Evolutionary conservation across 2,797 vertebrate species (phyloP).

Genomic region (Acrossocheilus wenchowensis): DNA sequence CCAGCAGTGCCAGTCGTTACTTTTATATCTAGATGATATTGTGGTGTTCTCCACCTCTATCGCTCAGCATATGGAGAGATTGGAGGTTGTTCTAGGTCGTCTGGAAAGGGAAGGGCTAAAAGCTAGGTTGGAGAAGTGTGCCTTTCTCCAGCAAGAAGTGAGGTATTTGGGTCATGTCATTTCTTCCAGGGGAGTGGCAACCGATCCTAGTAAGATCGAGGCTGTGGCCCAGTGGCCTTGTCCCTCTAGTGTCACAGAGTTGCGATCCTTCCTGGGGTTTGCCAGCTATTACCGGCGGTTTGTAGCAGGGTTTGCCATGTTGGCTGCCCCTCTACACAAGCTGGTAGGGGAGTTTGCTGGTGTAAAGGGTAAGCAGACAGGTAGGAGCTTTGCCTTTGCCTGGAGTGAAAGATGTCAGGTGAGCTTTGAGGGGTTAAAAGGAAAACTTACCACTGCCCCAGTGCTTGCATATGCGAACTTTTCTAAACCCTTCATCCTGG

Average conservation of each 20-base stretch:
- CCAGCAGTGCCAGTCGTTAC: too few relatives aligned
- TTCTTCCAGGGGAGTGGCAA: neutral
- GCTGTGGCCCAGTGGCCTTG: neutral
- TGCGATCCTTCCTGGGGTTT: neutral
- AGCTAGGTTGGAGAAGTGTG: neutral
- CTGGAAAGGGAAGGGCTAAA: too few relatives aligned
- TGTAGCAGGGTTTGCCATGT: neutral
- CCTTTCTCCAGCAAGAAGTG: neutral
- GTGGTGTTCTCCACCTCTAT: too few relatives aligned
- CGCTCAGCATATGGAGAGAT: too few relatives aligned
- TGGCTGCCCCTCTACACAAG: neutral
- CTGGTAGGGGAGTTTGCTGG: neutral
- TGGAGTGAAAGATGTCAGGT: neutral
- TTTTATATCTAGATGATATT: too few relatives aligned
- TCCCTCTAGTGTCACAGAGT: neutral
- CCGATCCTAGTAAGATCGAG: neutral
- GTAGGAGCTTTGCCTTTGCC: neutral
- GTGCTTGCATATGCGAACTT: neutral
- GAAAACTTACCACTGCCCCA: too few relatives aligned
- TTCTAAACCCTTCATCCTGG: neutral
- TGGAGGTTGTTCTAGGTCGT: too few relatives aligned
- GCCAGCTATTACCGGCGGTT: neutral
- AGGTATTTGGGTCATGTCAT: neutral
- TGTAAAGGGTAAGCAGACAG: neutral
- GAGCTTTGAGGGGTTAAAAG: neutral